Evolutionary conservation across 2,888 invertebrate genomes (phyloP).

Genomic region (Troglohyphantes excavatus): DNA sequence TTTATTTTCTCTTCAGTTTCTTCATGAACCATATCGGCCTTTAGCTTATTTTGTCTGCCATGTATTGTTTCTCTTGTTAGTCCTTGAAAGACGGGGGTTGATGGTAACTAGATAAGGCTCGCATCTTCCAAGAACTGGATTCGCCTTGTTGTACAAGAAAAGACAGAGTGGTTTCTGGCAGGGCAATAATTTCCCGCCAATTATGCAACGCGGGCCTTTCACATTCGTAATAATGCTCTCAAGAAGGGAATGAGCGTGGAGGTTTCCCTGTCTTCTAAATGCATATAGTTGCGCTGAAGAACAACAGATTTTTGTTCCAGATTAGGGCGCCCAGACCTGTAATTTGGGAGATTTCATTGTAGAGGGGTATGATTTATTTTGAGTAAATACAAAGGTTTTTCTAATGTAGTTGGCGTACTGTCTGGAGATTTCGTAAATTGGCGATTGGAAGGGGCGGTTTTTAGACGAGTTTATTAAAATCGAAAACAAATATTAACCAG

Average conservation of each 20-base stretch:
- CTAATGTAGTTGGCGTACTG: neutral
- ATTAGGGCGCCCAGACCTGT: neutral
- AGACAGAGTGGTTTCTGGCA: conserved; percentile 35
- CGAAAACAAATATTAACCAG: too few species aligned
- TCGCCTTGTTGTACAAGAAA: neutral
- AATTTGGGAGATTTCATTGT: neutral
- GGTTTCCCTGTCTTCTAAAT: conserved; percentile 6
- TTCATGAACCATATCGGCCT: conserved; percentile 49
- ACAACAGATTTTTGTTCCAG: conserved; percentile 9
- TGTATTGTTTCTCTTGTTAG: conserved; percentile 45
- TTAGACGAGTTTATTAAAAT: neutral
- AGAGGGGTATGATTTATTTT: conserved; percentile 20
- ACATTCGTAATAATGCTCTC: neutral
- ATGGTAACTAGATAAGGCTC: neutral
- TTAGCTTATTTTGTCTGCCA: conserved; percentile 33
- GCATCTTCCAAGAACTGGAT: too few species aligned
- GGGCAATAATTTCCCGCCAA: conserved; percentile 44
- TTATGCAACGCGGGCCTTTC: conserved; percentile 33
- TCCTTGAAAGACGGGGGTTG: conserved; percentile 40
- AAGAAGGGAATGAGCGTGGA: neutral
- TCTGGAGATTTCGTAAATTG: neutral
- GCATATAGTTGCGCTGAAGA: neutral
- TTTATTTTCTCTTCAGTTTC: conserved; percentile 20
- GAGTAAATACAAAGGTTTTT: neutral
- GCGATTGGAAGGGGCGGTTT: neutral